These are phyloP conservation scores for Cryptocheilus praepositus DNA, from an alignment of 2,888 invertebrate genomes.

Conservation along the genomic window DNA sequence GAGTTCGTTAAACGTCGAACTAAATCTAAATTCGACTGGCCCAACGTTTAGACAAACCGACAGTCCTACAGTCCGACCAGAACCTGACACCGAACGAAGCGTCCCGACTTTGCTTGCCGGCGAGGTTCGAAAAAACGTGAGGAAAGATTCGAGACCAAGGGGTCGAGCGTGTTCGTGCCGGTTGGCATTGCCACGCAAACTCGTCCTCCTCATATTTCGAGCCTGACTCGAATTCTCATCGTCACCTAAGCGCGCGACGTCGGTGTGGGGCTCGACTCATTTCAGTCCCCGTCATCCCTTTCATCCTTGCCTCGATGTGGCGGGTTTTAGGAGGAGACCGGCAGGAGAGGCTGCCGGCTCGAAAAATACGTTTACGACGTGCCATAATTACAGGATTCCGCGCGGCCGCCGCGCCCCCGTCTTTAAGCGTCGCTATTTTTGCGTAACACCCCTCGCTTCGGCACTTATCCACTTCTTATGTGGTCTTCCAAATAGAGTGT, in stretches of 20 bases:
- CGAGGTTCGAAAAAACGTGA: no score
- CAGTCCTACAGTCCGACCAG: no score
- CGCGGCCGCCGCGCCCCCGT: constrained; percentile 17
- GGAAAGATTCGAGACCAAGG: no score
- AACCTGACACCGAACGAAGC: no score
- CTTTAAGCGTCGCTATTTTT: constrained; percentile 13
- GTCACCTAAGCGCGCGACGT: no score
- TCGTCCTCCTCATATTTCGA: constrained; percentile 1
- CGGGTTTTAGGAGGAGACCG: constrained; percentile 14
- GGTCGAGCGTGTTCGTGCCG: background rate
- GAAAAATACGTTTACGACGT: constrained; percentile 53
- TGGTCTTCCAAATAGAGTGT: no score
- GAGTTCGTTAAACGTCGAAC: no score
- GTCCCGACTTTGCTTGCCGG: no score
- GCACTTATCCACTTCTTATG: no score
- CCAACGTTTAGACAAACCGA: no score
- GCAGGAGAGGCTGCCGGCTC: constrained; percentile 17
- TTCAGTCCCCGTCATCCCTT: constrained; percentile 10
- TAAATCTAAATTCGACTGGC: no score
- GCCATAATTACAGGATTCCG: constrained; percentile 50
- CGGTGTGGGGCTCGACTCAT: background rate
- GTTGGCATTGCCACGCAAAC: background rate
- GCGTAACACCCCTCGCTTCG: constrained; percentile 3
- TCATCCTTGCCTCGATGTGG: constrained; percentile 18
- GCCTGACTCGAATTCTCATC: background rate